Conservation (phyloP, 2,888 invertebrate species). For the Eucera pruinosa region DNA sequence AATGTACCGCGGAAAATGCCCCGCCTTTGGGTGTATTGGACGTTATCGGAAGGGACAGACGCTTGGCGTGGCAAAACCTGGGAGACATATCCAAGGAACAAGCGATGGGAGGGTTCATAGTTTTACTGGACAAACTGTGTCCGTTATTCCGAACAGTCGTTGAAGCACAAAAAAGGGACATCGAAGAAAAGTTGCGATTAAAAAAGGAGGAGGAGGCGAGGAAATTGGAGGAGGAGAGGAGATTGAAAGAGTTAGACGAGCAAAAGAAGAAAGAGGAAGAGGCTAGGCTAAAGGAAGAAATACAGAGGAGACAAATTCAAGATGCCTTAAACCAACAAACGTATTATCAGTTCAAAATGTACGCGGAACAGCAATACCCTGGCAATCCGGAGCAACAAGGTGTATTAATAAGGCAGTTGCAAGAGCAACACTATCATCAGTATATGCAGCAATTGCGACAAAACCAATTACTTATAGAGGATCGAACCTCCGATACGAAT, state of each 20-base stretch:
- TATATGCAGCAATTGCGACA: constrained; percentile 97
- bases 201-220: constrained; percentile 87
- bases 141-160: constrained; percentile 96
- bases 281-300: constrained; percentile 87
- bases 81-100: constrained; percentile 94
- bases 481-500: constrained; percentile 70
- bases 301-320: constrained; percentile 93
- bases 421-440: constrained; percentile 99
- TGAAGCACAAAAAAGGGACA: constrained; percentile 95
- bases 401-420: constrained; percentile 95
- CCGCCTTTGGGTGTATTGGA: constrained; percentile 96
- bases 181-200: constrained; percentile 90
- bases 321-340: constrained; percentile 98
- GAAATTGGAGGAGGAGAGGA: constrained; percentile 86
- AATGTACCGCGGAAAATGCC: constrained; percentile 89
- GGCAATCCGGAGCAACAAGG: constrained; percentile 95
- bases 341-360: constrained; percentile 94
- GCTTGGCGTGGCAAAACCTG: constrained; percentile 96
- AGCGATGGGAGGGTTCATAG: constrained; percentile 96
- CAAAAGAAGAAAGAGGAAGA: constrained; percentile 86
- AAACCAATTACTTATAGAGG: constrained; percentile 80
- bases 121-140: constrained; percentile 93
- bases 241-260: constrained; percentile 84
- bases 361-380: constrained; percentile 97
- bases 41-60: constrained; percentile 96